Base-by-base conservation (phyloP, 2,888 invertebrate genomes). In the Plagiodera versicolora region DNA sequence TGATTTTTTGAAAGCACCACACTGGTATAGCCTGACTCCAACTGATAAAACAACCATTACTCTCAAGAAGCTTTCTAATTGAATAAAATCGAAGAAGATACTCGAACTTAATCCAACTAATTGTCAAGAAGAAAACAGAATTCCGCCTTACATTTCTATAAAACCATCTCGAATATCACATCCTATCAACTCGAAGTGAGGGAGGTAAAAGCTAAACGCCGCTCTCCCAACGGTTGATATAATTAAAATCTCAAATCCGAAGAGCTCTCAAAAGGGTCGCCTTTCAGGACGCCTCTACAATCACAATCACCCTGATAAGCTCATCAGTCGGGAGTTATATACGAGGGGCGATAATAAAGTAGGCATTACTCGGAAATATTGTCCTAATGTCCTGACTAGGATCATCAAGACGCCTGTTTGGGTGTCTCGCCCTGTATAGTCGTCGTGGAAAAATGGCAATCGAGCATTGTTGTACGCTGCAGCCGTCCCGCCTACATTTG, bases 401-500 rank as follows among this genome's bases (percentile, higher is more conserved):
- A n/a, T n/a, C n/a, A n/a, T n/a, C n/a, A n/a, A n/a, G n/a, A n/a
- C n/a, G n/a, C n/a, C n/a, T n/a, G n/a, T n/a, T n/a, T n/a, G n/a
- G n/a, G n/a, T n/a, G n/a, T n/a, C n/a, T n/a, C n/a, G n/a, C n/a
- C n/a, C n/a, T n/a, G n/a, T n/a, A n/a, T n/a, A n/a, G n/a, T 16
- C 14, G 11, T 51, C 3, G 16, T n/a, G 10, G 35, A 35, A 52
- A 19, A 39, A 39, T n/a, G 6, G 39, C 39, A 39, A 39, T 55
- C 56, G 9, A 44, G 60, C 60, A 60, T 60, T 60, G 62, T 68
- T 67, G 67, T 63, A n/a, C n/a, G n/a, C n/a, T n/a, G n/a, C n/a
- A n/a, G 61, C 60, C 63, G 59, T 65, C 66, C 56, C 66, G 65
- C 64, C 64, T 67, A 64, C 69, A 77, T 77, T 77, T 75, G 77